Evolutionary conservation across 2,797 vertebrate genomes (phyloP).

Genomic region (Sebastolobus alascanus): DNA sequence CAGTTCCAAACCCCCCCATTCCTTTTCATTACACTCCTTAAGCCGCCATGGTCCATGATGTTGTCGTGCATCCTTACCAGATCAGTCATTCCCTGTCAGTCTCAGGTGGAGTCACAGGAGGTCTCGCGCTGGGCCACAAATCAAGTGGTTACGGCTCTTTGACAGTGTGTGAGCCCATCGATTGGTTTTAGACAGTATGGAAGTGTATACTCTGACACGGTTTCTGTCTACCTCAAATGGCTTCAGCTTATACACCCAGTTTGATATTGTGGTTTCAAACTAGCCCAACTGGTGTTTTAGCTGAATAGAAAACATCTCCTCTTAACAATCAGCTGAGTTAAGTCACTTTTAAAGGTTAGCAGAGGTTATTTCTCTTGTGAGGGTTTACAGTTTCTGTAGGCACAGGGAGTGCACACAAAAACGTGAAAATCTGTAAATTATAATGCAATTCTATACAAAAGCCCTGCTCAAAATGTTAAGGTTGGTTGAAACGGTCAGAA

Average conservation of each 20-base stretch:
- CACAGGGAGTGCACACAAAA: background rate
- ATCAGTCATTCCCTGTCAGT: slow-evolving; percentile 56
- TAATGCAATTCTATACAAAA: background rate
- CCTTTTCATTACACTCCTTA: slow-evolving; percentile 54
- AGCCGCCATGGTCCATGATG: slow-evolving; percentile 53
- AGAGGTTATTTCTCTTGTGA: slow-evolving; percentile 29
- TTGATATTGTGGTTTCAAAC: slow-evolving; percentile 64
- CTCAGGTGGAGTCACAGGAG: slow-evolving; percentile 62
- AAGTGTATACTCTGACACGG: slow-evolving; percentile 62
- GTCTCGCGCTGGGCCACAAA: slow-evolving; percentile 48
- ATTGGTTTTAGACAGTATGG: slow-evolving; percentile 59
- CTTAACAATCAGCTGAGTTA: slow-evolving; percentile 6
- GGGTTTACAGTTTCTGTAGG: background rate
- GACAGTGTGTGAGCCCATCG: slow-evolving; percentile 29
- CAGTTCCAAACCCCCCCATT: slow-evolving; percentile 34
- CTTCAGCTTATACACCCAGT: slow-evolving; percentile 62
- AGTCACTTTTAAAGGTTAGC: slow-evolving; percentile 32
- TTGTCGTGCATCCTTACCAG: slow-evolving; percentile 40
- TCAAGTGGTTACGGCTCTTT: slow-evolving; percentile 35
- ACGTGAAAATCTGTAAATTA: background rate
- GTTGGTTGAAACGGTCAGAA: background rate
- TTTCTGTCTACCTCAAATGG: slow-evolving; percentile 83
- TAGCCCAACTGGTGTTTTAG: slow-evolving; percentile 39
- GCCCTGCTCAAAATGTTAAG: background rate
- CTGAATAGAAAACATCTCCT: slow-evolving; percentile 8